These are phyloP conservation scores for Boulengeromyrus knoepffleri DNA, from an alignment of 2,113 vertebrate genomes.

Conservation along the genomic window DNA sequence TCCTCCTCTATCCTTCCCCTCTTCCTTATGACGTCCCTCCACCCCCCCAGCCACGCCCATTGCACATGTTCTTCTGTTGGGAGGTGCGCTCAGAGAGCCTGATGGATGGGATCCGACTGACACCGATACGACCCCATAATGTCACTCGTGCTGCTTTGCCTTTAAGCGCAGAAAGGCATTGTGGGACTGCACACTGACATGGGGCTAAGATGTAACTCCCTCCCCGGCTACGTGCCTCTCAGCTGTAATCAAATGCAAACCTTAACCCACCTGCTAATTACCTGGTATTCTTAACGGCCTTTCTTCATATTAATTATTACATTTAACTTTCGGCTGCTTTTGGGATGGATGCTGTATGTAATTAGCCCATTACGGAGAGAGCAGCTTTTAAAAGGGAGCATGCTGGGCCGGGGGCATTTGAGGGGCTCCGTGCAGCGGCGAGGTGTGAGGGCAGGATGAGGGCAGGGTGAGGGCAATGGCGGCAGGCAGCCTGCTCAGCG, in stretches of 20 bases:
- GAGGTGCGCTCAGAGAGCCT: not conserved
- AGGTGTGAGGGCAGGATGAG: not conserved
- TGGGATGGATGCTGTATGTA: not conserved
- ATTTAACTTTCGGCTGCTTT: conserved; percentile 1
- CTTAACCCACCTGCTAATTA: conserved; percentile 10
- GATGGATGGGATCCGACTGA: not conserved
- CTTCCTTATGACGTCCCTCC: not conserved
- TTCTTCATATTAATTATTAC: conserved; percentile 5
- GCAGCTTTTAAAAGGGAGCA: not conserved
- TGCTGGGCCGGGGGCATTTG: not conserved
- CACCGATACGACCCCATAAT: conserved; percentile 8
- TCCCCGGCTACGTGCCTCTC: not conserved
- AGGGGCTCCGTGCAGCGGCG: not conserved
- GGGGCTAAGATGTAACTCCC: not conserved
- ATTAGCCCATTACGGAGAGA: not conserved
- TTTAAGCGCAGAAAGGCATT: not conserved
- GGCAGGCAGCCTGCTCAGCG: not conserved
- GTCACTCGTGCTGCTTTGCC: not conserved
- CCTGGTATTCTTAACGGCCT: not conserved
- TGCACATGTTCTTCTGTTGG: not conserved
- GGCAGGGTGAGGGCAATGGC: not conserved
- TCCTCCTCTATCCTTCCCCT: not conserved
- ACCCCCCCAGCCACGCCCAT: not conserved
- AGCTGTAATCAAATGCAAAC: not conserved
- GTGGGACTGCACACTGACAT: not conserved